Conservation (phyloP, 2,888 invertebrate genomes). For the Nymphalis c-album region DNA sequence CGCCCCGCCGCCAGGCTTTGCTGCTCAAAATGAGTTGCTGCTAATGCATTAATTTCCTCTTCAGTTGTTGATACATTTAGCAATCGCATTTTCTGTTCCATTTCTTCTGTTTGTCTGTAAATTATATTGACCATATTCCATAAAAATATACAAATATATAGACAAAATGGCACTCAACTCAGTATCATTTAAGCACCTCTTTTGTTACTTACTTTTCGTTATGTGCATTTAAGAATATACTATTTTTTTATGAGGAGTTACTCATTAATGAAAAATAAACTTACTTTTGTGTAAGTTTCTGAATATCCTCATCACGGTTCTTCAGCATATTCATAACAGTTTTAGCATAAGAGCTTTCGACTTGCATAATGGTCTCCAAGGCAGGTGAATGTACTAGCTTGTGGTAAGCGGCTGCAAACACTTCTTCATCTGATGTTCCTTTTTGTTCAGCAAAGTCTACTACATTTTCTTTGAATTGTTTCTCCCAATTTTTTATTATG, state of each 20-base stretch:
- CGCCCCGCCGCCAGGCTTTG: conserved; percentile 92
- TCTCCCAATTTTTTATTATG: conserved; percentile 89
- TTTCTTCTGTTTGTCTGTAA: conserved; percentile 90
- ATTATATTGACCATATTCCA: not conserved
- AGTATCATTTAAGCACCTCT: no score
- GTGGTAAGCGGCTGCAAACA: conserved; percentile 93
- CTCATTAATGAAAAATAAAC: conserved; percentile 15
- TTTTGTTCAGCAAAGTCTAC: conserved; percentile 91
- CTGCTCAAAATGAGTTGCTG: conserved; percentile 90
- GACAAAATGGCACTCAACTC: no score
- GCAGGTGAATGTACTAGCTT: conserved; percentile 91
- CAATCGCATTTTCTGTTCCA: conserved; percentile 91
- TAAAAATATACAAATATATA: no score
- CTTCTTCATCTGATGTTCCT: conserved; percentile 90
- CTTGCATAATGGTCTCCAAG: conserved; percentile 91
- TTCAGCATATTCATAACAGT: conserved; percentile 87
- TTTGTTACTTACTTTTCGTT: no score
- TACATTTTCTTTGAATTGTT: conserved; percentile 90
- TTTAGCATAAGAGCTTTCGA: conserved; percentile 93
- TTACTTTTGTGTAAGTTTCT: conserved; percentile 84
- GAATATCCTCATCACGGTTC: conserved; percentile 87
- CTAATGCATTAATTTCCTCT: conserved; percentile 91
- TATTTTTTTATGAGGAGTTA: no score
- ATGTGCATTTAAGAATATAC: no score
- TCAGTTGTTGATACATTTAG: conserved; percentile 90